A percentile compares a stretch with the other conserved stretches of the same genome.
Conservation (phyloP, 2,113 vertebrate genomes). For the Colossoma macropomum region DNA sequence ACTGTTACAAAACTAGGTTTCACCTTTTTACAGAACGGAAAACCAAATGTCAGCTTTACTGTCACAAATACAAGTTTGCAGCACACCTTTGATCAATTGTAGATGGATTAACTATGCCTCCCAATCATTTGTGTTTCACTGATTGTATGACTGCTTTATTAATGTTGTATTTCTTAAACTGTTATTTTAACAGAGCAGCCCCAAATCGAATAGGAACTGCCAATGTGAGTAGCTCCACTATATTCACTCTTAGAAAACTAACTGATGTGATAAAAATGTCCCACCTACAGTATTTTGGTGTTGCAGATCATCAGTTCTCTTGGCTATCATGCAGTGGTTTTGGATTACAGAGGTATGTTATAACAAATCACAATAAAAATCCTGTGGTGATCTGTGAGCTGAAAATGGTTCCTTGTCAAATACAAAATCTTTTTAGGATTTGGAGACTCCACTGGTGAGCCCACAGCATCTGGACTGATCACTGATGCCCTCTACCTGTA, state of each 20-base stretch:
- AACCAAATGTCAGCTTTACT: not conserved
- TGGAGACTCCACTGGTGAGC: constrained; percentile 86
- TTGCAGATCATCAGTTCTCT: constrained; percentile 83
- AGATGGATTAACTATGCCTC: constrained; percentile 11
- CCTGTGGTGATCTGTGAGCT: not conserved
- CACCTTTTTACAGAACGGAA: too few species aligned
- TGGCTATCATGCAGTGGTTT: constrained; percentile 85
- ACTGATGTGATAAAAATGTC: not conserved
- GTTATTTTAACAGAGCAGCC: constrained; percentile 74
- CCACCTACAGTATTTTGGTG: constrained; percentile 29
- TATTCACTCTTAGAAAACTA: constrained; percentile 35
- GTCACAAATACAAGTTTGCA: not conserved
- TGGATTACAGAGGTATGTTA: constrained; percentile 90
- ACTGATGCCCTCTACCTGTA: constrained; percentile 83
- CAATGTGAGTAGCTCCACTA: constrained; percentile 77
- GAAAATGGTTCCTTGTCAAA: not conserved
- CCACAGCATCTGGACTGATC: constrained; percentile 83
- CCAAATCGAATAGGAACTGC: constrained; percentile 81
- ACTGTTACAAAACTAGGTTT: too few species aligned
- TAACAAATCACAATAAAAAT: not conserved
- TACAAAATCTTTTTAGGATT: constrained; percentile 77
- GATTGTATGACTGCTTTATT: not conserved
- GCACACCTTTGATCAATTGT: not conserved
- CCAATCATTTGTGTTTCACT: not conserved
- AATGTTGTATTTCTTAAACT: not conserved